These are phyloP conservation scores for Notiomystis cincta DNA, from an alignment of 2,113 vertebrate species.

Conservation along the genomic window DNA sequence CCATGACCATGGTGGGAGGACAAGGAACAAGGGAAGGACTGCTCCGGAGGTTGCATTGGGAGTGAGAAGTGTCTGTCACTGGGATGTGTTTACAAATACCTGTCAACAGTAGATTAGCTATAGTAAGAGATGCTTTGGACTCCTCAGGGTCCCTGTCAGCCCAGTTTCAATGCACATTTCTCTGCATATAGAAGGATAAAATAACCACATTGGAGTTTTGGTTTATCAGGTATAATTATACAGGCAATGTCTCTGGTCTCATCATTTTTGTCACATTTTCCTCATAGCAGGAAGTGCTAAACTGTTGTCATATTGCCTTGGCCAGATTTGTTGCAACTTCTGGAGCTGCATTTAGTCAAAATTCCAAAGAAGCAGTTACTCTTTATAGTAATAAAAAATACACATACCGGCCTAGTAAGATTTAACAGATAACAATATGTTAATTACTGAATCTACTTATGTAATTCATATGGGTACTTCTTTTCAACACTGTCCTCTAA, in stretches of 20 bases:
- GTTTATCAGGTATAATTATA: neutral
- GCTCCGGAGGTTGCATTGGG: neutral
- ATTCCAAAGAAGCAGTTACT: neutral
- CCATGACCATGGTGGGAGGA: neutral
- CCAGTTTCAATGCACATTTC: neutral
- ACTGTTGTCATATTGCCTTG: neutral
- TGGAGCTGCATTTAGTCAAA: neutral
- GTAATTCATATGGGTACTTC: neutral
- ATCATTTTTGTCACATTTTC: neutral
- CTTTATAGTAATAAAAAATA: neutral
- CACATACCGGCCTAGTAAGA: neutral
- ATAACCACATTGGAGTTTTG: neutral
- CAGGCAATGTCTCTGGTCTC: neutral
- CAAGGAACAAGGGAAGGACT: neutral
- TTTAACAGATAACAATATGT: neutral
- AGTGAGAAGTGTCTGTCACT: neutral
- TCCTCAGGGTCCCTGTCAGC: neutral
- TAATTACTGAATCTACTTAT: neutral
- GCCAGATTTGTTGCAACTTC: neutral
- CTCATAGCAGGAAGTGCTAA: neutral
- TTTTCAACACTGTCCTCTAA: neutral
- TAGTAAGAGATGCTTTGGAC: neutral
- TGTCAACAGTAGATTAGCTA: conserved; percentile 22
- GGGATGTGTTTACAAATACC: neutral
- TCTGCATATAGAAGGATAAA: neutral